Conservation (phyloP, 1,140 invertebrate species). For the Arion vulgaris region DNA sequence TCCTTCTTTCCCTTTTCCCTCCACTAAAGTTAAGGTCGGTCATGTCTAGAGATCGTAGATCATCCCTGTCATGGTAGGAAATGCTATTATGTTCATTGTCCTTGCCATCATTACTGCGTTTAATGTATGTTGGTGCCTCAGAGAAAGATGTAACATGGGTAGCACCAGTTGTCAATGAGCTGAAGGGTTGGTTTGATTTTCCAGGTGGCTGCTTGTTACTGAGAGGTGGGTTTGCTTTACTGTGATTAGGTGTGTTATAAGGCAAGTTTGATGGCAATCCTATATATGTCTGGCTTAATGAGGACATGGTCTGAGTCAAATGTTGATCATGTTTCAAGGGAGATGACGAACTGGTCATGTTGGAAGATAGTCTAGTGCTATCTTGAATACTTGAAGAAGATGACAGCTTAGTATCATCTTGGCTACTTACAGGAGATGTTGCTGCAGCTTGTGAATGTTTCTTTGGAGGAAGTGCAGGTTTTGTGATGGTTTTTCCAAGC, state of each 20-base stretch:
- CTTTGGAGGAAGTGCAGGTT: not conserved
- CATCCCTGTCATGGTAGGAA: not conserved
- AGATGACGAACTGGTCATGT: not conserved
- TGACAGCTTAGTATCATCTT: too few species aligned
- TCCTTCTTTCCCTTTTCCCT: not conserved
- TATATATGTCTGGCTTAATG: not conserved
- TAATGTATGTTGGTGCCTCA: too few species aligned
- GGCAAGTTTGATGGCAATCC: not conserved
- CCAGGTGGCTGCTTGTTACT: not conserved
- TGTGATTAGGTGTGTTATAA: not conserved
- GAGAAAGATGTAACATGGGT: not conserved
- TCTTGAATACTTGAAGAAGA: not conserved
- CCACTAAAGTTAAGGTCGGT: not conserved
- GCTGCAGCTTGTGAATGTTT: not conserved
- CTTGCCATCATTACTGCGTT: not conserved
- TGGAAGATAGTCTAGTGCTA: not conserved
- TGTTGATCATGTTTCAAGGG: not conserved
- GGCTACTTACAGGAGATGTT: not conserved
- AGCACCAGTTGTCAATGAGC: not conserved
- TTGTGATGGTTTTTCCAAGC: not conserved
- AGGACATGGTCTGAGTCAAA: not conserved
- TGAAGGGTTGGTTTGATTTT: not conserved
- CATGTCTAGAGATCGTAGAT: not conserved
- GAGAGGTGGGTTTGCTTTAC: not conserved
- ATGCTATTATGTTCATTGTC: not conserved